Base-by-base conservation (phyloP, 2,888 invertebrate genomes). In the Andrena dorsata region DNA sequence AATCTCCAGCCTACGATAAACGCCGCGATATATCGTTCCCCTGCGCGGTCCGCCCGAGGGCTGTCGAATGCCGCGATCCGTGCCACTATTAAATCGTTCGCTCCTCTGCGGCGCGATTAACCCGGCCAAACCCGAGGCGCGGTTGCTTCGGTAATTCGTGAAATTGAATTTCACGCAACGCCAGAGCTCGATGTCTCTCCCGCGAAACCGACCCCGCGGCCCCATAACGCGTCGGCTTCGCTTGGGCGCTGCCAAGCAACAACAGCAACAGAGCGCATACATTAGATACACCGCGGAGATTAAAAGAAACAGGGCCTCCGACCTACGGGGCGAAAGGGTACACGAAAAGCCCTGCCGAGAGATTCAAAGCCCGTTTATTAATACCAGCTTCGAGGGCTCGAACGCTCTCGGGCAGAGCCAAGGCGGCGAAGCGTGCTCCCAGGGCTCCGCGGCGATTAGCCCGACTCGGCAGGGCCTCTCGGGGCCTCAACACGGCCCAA, bases 381-480 rank as follows among this genome's bases (percentile, higher is more conserved):
- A 88, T 88, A 84, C 84, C 80, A 81, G 84, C 69, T 72, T 76
- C 72, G 80, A 83, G 70, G 81, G 68, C 76, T 76, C 72, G 80
- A 77, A 73, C 79, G 70, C 80, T 81, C 84, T 85, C 83, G 76
- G 73, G 81, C 74, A 77, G 81, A 84, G 76, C 76, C 86, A 78
- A 86, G 84, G 82, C 84, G 85, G 85, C 81, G 89, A 89, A 87
- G 90, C 91, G 90, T 91, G 91, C 90, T 90, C 83, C 85, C 84
- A 77, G 85, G 82, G 88, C 87, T 87, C 86, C 86, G 83, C 86
- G 86, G 86, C 91, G 92, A 92, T 92, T 92, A 92, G 90, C 90
- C 88, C 74, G 83, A 83, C 87, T 89, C 85, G 83, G 74, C 83
- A 74, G 80, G 86, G 60, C 60, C 80, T 63, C 56, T 56, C 58